Evolutionary conservation across 2,113 vertebrate species (phyloP).

Genomic region (Cyanoliseus patagonus): DNA sequence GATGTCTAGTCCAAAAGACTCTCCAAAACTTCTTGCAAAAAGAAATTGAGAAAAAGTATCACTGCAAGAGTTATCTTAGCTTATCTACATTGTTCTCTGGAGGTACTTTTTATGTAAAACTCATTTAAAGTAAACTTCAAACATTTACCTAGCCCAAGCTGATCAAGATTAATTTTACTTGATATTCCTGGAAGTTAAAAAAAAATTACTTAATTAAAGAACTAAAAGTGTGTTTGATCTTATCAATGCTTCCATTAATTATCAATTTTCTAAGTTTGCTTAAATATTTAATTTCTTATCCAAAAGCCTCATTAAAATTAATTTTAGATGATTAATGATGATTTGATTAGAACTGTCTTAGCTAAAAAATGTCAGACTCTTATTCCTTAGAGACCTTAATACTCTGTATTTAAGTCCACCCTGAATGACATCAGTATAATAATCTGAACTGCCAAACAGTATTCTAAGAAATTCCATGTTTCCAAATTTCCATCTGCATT

Average conservation of each 20-base stretch:
- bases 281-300: not conserved
- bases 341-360: not conserved
- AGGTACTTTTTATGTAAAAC: not conserved
- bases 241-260: not conserved
- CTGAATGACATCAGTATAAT: constrained; percentile 11
- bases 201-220: not conserved
- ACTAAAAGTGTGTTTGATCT: not conserved
- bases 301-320: not conserved
- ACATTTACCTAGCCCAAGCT: not conserved
- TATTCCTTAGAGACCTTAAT: not conserved
- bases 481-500: constrained; percentile 10
- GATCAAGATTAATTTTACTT: not conserved
- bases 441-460: not conserved
- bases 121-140: not conserved
- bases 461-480: constrained; percentile 41
- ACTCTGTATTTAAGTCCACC: not conserved
- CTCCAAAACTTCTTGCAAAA: not conserved
- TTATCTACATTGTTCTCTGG: not conserved
- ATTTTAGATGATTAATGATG: not conserved
- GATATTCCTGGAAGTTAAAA: not conserved
- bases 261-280: not conserved
- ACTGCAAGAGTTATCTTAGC: not conserved
- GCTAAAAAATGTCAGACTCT: not conserved
- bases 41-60: not conserved
- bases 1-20: not conserved